phyloP scores from a whole-genome alignment of 1,140 invertebrate species.

The Saccostrea glomerata region DNA sequence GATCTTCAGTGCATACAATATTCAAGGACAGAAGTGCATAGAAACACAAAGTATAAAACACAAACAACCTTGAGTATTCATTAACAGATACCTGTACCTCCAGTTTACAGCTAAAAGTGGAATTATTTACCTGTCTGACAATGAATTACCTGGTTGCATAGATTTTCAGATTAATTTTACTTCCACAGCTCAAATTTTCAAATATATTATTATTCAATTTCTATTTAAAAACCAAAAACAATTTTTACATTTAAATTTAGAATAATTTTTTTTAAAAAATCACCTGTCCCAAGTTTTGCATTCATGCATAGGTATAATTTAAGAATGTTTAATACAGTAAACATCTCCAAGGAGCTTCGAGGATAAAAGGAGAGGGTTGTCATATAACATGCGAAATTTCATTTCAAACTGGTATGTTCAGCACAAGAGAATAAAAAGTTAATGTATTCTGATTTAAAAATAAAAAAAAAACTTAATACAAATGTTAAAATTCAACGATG shows the following conservation, averaged over 20 bases:
- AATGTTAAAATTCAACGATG: conserved; percentile 16
- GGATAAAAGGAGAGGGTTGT: too few relatives aligned
- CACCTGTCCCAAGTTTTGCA: too few relatives aligned
- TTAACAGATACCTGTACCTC: background rate
- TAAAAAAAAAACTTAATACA: background rate
- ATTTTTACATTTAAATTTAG: background rate
- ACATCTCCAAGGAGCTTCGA: too few relatives aligned
- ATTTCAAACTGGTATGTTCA: too few relatives aligned
- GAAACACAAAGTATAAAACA: background rate
- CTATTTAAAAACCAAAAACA: background rate
- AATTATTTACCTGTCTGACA: background rate
- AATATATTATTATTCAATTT: background rate
- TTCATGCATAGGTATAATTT: too few relatives aligned
- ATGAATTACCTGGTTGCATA: conserved; percentile 6
- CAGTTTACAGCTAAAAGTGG: background rate
- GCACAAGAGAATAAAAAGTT: too few relatives aligned
- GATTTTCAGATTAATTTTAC: background rate
- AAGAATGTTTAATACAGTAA: too few relatives aligned
- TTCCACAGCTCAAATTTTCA: background rate
- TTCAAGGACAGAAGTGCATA: background rate
- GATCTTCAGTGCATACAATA: background rate
- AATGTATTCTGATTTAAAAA: too few relatives aligned
- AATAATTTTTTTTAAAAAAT: background rate
- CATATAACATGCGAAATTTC: too few relatives aligned
- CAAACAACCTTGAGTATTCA: background rate